Evolutionary conservation across 1,140 invertebrate species (phyloP), one percentile per base, ranked within the genome.

Genomic region (Tetramorium parvispinum): DNA sequence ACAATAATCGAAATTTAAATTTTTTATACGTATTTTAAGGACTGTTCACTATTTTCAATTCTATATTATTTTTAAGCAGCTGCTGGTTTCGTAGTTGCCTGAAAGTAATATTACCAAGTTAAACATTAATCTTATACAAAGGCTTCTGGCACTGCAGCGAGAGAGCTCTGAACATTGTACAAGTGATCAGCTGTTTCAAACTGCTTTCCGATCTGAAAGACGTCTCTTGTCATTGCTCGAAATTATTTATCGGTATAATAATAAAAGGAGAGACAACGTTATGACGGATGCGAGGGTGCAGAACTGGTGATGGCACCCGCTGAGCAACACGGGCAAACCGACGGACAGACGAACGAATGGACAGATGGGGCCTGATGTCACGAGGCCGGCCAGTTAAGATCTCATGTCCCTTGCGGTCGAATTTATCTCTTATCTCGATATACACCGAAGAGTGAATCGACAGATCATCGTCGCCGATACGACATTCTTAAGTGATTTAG

Each of bases 231-330:
- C 86, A 37, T 78, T 85, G 89, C 85, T 86, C 65, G 65, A 81
- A 89, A 89, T 91, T 89, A 89, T 91, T 91, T 91, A 89, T 89
- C 81, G 86, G 85, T 68, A 76, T 68, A 76, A 88, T 89, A 88
- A 89, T 91, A 89, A 91, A 91, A 91, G 76, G 57, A 85, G 85
- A 92, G 91, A 86, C 86, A 90, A 87, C 88, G 86, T 93, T 92
- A 93, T 93, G 93, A 94, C 92, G 92, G 93, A 94, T 93, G 93
- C 88, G 93, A 93, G 92, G 93, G 93, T 94, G 93, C 92, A 90
- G 92, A 94, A 91, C 92, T 94, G 93, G 92, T 93, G 93, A 94
- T 93, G 93, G 93, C 93, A 91, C 93, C 93, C 89, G 93, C 93
- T 94, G 93, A 63, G 93, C 91, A 88, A 93, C 92, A 94, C 88